Conservation (phyloP, 2,797 vertebrate species). For the Schizothorax lantsangensis region DNA sequence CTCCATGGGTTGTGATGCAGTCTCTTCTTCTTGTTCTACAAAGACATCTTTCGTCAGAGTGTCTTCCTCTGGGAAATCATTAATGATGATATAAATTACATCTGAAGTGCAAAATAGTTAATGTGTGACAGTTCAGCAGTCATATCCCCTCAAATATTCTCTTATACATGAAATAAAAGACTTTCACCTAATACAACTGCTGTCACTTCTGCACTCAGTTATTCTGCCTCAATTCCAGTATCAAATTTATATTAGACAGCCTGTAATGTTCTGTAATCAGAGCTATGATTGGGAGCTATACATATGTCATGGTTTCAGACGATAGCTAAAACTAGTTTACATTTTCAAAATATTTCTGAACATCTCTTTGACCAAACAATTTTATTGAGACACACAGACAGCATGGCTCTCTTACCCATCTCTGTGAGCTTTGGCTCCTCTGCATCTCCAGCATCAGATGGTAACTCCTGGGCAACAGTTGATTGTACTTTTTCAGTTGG, state of each 20-base stretch:
- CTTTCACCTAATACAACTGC: neutral
- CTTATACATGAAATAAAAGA: neutral
- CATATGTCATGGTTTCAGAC: neutral
- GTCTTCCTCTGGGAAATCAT: constrained; percentile 28
- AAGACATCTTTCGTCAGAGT: neutral
- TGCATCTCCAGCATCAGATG: neutral
- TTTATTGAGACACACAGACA: neutral
- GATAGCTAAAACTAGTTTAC: neutral
- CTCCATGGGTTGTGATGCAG: constrained; percentile 42
- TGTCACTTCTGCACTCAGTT: neutral
- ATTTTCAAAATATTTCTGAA: neutral
- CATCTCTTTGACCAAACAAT: neutral
- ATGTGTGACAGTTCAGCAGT: neutral
- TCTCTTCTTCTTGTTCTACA: neutral
- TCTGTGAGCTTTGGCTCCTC: neutral
- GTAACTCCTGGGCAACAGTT: constrained; percentile 48
- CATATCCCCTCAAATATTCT: neutral
- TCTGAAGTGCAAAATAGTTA: neutral
- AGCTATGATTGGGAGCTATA: neutral
- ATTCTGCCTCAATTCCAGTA: neutral
- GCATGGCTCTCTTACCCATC: neutral
- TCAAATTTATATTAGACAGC: neutral
- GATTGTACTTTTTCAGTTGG: constrained; percentile 54
- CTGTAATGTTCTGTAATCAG: neutral
- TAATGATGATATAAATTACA: neutral